Percentiles rank a stretch among this genome's conserved stretches.
Evolutionary conservation across 2,888 invertebrate genomes (phyloP).

Genomic region (Ochropleura plecta): DNA sequence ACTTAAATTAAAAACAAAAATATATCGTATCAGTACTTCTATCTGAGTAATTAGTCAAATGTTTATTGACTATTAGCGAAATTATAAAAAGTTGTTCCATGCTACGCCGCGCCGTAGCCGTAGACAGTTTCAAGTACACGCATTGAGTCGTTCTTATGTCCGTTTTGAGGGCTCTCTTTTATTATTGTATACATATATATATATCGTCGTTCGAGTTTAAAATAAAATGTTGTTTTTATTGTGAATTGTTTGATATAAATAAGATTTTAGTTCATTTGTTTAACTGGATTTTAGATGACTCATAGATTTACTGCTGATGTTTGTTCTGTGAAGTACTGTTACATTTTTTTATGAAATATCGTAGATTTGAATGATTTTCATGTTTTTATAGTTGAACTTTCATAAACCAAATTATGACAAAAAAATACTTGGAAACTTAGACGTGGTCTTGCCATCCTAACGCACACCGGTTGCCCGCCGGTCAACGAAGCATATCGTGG

Average conservation of each 20-base stretch:
- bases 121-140: background rate
- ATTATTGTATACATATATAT: background rate
- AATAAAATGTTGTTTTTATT: background rate
- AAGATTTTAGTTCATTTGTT: background rate
- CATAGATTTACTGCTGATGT: no score
- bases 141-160: background rate
- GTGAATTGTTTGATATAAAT: background rate
- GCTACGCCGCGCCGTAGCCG: conserved; percentile 26
- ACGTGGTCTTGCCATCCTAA: conserved; percentile 30
- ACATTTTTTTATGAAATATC: background rate
- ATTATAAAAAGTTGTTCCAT: no score
- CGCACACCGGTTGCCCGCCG: conserved; percentile 70
- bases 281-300: no score
- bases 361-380: no score
- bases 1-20: background rate
- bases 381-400: background rate
- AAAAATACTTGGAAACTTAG: background rate
- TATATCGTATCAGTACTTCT: background rate
- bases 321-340: background rate
- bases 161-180: background rate
- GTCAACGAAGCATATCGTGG: conserved; percentile 71
- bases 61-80: background rate
- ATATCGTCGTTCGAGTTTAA: background rate
- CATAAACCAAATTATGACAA: background rate
- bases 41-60: background rate